Evolutionary conservation across 1,140 invertebrate genomes (phyloP).

Genomic region (Propsilocerus akamusi): DNA sequence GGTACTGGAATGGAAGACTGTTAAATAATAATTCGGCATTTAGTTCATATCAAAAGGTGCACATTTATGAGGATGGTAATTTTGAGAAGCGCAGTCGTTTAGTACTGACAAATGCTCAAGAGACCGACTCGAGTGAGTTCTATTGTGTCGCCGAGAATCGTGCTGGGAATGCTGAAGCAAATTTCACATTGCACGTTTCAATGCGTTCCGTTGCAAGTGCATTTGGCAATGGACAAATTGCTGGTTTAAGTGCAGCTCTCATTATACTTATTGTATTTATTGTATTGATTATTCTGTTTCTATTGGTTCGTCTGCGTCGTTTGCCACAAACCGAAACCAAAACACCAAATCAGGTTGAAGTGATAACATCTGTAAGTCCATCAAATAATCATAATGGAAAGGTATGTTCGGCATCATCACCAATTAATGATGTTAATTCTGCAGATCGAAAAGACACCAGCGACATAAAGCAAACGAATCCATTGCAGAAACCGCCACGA

Average conservation of each 20-base stretch:
- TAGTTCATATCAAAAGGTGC: slow-evolving; percentile 59
- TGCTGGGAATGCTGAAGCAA: slow-evolving; percentile 78
- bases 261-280: slow-evolving; percentile 61
- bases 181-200: slow-evolving; percentile 71
- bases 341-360: slow-evolving; percentile 47
- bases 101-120: slow-evolving; percentile 68
- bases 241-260: slow-evolving; percentile 62
- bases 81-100: slow-evolving; percentile 57
- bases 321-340: slow-evolving; percentile 53
- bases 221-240: slow-evolving; percentile 65
- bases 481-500: slow-evolving; percentile 45
- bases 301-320: slow-evolving; percentile 47
- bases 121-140: slow-evolving; percentile 76
- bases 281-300: slow-evolving; percentile 48
- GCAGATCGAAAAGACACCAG: slow-evolving; percentile 24
- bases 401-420: slow-evolving; percentile 16
- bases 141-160: slow-evolving; percentile 81
- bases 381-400: slow-evolving; percentile 25
- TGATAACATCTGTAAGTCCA: slow-evolving; percentile 41
- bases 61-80: slow-evolving; percentile 58
- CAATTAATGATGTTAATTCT: slow-evolving; percentile 27
- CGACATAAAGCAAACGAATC: slow-evolving; percentile 38
- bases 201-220: slow-evolving; percentile 56
- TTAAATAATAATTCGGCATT: slow-evolving; percentile 62
- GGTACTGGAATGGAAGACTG: slow-evolving; percentile 70